A percentile compares a stretch with the other conserved stretches of the same genome.
Evolutionary conservation across 2,888 invertebrate species (phyloP).

Genomic region (Saturnia pavonia): DNA sequence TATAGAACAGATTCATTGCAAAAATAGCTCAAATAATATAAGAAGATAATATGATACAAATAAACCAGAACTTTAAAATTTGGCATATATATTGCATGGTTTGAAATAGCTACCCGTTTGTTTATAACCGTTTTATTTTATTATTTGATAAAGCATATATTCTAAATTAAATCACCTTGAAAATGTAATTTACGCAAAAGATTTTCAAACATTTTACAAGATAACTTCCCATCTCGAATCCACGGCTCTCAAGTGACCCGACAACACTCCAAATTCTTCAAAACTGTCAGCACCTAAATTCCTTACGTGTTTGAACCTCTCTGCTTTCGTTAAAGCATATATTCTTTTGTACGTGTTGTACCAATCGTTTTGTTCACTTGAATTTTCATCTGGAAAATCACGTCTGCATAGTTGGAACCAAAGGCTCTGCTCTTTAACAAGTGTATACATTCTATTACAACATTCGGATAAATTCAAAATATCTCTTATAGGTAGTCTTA

Average conservation of each 20-base stretch:
- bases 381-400: conserved; percentile 42
- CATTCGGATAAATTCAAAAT: conserved; percentile 42
- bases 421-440: conserved; percentile 41
- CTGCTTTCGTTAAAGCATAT: conserved; percentile 32
- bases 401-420: conserved; percentile 46
- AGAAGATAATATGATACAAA: no score
- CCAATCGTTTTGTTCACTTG: conserved; percentile 35
- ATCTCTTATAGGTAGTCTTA: conserved; percentile 39
- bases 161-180: no score
- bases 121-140: no score
- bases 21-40: no score
- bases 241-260: conserved; percentile 31
- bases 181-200: not conserved
- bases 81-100: no score
- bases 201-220: conserved; percentile 32
- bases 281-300: conserved; percentile 25
- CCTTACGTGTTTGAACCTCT: conserved; percentile 21
- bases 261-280: conserved; percentile 31
- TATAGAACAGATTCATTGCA: no score
- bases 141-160: no score
- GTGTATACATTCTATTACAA: conserved; percentile 42
- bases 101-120: no score
- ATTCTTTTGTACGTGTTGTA: conserved; percentile 38
- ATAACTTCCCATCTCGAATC: conserved; percentile 44
- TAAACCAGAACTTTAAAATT: no score